A percentile compares a stretch with the other conserved stretches of the same genome.
These are phyloP conservation scores for Erynnis tages DNA, from an alignment of 2,888 invertebrate species.

Conservation along the genomic window DNA sequence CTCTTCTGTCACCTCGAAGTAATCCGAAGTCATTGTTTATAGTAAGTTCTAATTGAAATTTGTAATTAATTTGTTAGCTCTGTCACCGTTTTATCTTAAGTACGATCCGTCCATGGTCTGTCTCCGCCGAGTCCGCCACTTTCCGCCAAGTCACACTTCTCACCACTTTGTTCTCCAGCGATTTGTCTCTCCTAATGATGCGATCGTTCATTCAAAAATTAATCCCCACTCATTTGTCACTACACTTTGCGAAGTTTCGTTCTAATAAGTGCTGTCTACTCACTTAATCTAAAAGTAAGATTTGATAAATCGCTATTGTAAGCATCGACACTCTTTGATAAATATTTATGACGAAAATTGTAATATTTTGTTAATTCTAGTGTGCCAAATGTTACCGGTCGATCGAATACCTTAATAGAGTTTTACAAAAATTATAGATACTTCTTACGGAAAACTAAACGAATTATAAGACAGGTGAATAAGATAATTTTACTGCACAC, in stretches of 20 bases:
- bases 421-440: constrained; percentile 22
- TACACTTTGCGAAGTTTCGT: constrained; percentile 10
- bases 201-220: constrained; percentile 24
- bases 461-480: constrained; percentile 70
- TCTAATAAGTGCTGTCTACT: background rate
- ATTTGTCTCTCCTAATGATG: constrained; percentile 21
- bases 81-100: constrained; percentile 44
- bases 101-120: constrained; percentile 64
- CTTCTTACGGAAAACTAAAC: constrained; percentile 51
- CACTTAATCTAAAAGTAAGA: constrained; percentile 5
- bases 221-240: constrained; percentile 23
- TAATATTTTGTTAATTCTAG: constrained; percentile 26
- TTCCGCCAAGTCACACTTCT: constrained; percentile 28
- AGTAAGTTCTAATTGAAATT: constrained; percentile 20
- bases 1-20: background rate
- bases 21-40: constrained; percentile 17
- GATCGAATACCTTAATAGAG: constrained; percentile 11
- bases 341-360: constrained; percentile 22
- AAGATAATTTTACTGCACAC: constrained; percentile 45
- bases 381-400: constrained; percentile 23
- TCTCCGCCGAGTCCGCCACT: constrained; percentile 34
- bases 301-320: constrained; percentile 24
- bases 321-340: constrained; percentile 17
- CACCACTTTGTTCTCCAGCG: constrained; percentile 14
- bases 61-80: constrained; percentile 28